Percentiles rank a stretch among this genome's conserved stretches.
phyloP scores from a whole-genome alignment of 2,113 vertebrate genomes.

The Trogon melanurus region DNA sequence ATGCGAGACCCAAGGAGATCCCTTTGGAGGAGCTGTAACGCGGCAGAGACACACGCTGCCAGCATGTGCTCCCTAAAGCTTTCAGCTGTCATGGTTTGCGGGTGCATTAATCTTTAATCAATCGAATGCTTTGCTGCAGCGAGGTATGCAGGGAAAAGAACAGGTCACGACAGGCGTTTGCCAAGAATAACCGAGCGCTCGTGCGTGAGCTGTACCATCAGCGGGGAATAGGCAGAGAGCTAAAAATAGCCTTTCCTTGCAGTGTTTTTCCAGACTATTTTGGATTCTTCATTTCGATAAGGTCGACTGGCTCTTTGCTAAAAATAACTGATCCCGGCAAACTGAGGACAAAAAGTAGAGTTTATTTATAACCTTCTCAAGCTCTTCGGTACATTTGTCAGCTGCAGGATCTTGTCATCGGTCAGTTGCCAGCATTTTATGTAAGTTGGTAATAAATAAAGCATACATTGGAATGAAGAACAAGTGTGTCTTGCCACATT shows the following conservation, averaged over 20 bases:
- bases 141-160: constrained; percentile 54
- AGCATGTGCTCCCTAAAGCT: constrained; percentile 40
- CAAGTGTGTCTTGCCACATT: neutral
- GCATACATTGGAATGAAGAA: constrained; percentile 27
- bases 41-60: constrained; percentile 61
- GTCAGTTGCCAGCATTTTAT: constrained; percentile 64
- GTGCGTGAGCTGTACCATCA: constrained; percentile 62
- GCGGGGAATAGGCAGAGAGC: constrained; percentile 65
- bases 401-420: constrained; percentile 25
- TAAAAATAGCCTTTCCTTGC: constrained; percentile 79
- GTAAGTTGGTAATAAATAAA: constrained; percentile 58
- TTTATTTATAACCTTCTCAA: constrained; percentile 74
- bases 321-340: constrained; percentile 85
- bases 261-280: constrained; percentile 82
- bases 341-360: constrained; percentile 80
- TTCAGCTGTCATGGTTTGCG: constrained; percentile 67
- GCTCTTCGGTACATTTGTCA: constrained; percentile 46
- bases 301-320: constrained; percentile 83
- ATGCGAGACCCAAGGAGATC: neutral
- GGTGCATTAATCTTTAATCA: constrained; percentile 84
- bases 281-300: constrained; percentile 87
- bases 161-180: constrained; percentile 56
- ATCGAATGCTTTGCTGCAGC: constrained; percentile 64
- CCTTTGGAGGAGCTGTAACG: neutral
- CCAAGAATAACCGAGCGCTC: constrained; percentile 68